Percentiles rank a stretch among this genome's conserved stretches.
These are phyloP conservation scores for Heliconius nattereri DNA, from an alignment of 1,140 invertebrate genomes.

Conservation along the genomic window DNA sequence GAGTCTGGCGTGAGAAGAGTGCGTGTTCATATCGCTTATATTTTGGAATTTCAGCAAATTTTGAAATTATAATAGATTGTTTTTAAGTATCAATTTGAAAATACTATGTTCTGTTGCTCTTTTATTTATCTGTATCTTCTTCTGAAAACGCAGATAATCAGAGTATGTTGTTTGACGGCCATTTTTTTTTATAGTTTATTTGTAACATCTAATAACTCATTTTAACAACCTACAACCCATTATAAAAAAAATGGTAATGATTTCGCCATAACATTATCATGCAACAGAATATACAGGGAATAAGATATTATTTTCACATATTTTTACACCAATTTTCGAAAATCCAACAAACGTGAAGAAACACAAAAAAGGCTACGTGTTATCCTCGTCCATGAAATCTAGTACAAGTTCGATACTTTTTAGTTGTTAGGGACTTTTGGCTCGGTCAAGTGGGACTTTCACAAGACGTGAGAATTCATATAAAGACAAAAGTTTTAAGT, in stretches of 20 bases:
- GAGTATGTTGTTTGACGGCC: too few species aligned
- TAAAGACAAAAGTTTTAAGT: constrained; percentile 42
- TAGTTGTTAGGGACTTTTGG: constrained; percentile 41
- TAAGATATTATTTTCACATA: not conserved
- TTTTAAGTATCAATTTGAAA: too few species aligned
- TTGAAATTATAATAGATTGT: too few species aligned
- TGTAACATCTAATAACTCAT: not conserved
- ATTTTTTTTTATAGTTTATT: not conserved
- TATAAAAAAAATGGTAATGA: too few species aligned
- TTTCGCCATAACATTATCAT: too few species aligned
- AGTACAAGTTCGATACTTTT: constrained; percentile 41
- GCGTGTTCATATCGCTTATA: constrained; percentile 22
- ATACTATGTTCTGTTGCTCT: too few species aligned
- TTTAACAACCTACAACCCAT: too few species aligned
- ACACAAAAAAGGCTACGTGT: not conserved
- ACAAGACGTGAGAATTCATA: constrained; percentile 41
- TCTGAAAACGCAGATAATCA: too few species aligned
- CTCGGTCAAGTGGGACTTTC: constrained; percentile 43
- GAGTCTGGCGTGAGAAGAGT: not conserved
- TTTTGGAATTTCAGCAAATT: not conserved
- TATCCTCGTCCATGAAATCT: constrained; percentile 41
- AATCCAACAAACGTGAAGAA: not conserved
- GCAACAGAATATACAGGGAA: too few species aligned
- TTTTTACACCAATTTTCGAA: not conserved
- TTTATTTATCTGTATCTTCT: too few species aligned